Evolutionary conservation across 1,140 invertebrate species (phyloP).

Genomic region (Drosophila paulistorum): DNA sequence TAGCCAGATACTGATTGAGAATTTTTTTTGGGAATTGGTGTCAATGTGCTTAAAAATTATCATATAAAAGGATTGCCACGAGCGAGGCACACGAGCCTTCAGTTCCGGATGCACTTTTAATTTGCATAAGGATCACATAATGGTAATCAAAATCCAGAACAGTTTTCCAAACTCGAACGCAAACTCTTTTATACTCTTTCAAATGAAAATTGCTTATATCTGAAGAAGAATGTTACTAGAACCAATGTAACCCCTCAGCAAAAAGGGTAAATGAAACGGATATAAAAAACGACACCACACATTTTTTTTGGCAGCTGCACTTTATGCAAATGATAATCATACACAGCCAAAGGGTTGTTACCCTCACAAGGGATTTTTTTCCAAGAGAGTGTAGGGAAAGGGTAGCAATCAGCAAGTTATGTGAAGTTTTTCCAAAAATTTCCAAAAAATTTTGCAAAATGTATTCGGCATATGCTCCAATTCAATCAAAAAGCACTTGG

Average conservation of each 20-base stretch:
- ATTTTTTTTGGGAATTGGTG: constrained; percentile 27
- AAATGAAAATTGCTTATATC: neutral
- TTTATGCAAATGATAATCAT: constrained; percentile 59
- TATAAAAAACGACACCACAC: constrained; percentile 38
- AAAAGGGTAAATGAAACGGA: constrained; percentile 29
- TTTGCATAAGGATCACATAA: constrained; percentile 39
- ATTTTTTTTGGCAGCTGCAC: constrained; percentile 60
- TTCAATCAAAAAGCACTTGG: constrained; percentile 16
- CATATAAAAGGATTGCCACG: constrained; percentile 51
- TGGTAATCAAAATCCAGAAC: constrained; percentile 17
- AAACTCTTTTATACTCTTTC: neutral
- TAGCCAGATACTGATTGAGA: neutral
- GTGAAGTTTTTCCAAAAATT: too few species aligned
- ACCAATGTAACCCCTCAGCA: neutral
- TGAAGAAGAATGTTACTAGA: neutral
- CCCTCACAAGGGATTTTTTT: constrained; percentile 1
- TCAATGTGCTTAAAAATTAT: constrained; percentile 27
- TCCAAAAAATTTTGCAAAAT: neutral
- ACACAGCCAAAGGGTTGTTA: constrained; percentile 15
- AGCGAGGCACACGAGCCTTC: constrained; percentile 32
- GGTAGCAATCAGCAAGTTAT: neutral
- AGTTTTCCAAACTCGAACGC: neutral
- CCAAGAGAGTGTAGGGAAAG: neutral
- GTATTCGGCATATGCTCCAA: neutral
- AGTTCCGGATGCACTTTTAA: constrained; percentile 7